Percentiles rank a stretch among this genome's conserved stretches.
Conservation (phyloP, 2,797 vertebrate species). For the Cuniculus paca region DNA sequence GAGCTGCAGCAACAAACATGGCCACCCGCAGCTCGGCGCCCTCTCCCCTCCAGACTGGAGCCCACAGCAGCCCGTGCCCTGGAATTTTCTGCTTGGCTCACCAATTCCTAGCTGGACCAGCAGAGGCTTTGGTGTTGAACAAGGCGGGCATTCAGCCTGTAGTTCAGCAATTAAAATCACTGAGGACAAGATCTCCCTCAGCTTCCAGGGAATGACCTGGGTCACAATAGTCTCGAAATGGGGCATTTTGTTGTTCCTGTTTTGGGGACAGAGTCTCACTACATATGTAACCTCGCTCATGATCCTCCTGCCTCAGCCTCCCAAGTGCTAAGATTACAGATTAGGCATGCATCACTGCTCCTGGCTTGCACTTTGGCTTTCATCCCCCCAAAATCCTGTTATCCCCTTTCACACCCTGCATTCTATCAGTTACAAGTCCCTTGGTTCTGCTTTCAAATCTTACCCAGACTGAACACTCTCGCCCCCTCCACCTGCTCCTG, state of each 20-base stretch:
- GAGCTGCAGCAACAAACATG: constrained; percentile 88
- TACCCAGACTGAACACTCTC: neutral
- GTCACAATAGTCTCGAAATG: neutral
- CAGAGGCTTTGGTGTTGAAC: neutral
- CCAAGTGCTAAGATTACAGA: neutral
- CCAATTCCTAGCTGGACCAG: constrained; percentile 45
- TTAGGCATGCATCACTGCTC: neutral
- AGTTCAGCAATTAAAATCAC: constrained; percentile 48
- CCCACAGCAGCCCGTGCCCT: neutral
- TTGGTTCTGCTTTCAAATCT: neutral
- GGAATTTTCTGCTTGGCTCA: constrained; percentile 67
- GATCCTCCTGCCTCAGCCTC: neutral
- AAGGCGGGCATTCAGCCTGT: constrained; percentile 48
- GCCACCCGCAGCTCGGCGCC: fast-evolving
- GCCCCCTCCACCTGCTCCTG: fast-evolving
- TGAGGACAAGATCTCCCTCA: neutral
- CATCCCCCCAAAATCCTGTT: neutral
- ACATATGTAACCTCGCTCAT: neutral
- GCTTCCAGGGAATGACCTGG: neutral
- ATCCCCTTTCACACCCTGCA: neutral
- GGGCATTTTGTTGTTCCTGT: neutral
- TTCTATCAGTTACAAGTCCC: neutral
- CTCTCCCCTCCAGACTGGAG: neutral
- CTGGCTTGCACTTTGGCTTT: neutral
- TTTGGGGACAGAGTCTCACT: neutral